Base-by-base conservation (phyloP, 1,140 invertebrate genomes). In the Pararge aegeria region DNA sequence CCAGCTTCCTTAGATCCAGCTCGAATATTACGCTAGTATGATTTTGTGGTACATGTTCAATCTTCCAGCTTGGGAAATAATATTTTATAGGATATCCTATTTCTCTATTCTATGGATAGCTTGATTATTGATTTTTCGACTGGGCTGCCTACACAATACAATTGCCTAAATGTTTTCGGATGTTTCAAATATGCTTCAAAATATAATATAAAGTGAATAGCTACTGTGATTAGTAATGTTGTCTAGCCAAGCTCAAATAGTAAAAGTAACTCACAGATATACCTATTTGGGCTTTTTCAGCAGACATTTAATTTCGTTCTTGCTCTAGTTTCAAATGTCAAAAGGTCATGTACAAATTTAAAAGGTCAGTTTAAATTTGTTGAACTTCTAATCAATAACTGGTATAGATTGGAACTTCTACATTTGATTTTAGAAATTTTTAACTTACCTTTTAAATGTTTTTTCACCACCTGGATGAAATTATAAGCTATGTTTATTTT, bases 101-200 rank as follows among this genome's bases (percentile, higher is more conserved):
- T 70, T 66, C 50, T 50, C 65, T 55, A 60, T 75, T 69, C 66
- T 64, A 68, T 76, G 66, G 61, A 65, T 71, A 74, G 73, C 67
- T 67, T 38, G 48, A 80, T 75, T 89, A 89, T 89, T 89, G 86
- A 89, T 89, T 89, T 89, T 84, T 66, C 56, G 44, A 69, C 61
- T 63, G 44, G 55, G 73, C 67, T 70, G 67, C 59, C 63, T 75
- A 78, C 66, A 78, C 74, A 78, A 76, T 77, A 75, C 44, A 42
- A 40, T 48, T 37, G 30, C 38, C 27, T 40, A 12, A 46, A 20
- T 54, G 40, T 54, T 46, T 29, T 16, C 5, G 18, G 21, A 51
- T 52, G 38, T 20, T 20, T 49, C 15, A 10, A 7, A 15, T 55
- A 55, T 46, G 12, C 13, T 20, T 9, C 18, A 52, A 34, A 49